Base-by-base conservation (phyloP, 2,888 invertebrate genomes). In the Merodon equestris region DNA sequence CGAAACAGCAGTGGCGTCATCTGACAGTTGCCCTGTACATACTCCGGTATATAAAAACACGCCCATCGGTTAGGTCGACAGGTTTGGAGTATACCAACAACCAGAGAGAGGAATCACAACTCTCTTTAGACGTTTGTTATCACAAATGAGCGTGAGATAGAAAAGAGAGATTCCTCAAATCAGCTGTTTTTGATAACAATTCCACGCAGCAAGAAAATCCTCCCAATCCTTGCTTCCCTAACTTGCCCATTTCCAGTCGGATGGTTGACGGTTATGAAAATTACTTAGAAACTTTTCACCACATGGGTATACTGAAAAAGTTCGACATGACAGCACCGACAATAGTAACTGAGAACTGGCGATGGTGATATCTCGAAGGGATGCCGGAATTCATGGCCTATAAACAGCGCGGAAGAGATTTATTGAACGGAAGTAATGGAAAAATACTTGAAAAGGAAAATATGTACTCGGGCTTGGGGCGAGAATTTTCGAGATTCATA, bases 121-220 rank as follows among this genome's bases (percentile, higher is more conserved):
- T 27, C 27, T 27, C 27, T 27, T 27, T 27, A 4, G 27, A 27
- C 2, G 2, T 12, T 19, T 61, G 60, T 74, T 76, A 76, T 72
- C 71, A 72, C 50, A 45, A 17, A 15, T 27, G 27, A 40, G 12
- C 40, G 40, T 3, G 10, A 40, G n/a, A 40, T 40, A 0, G 14
- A 10, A 58, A 45, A 48, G 54, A 68, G 45, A 53, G 53, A 57
- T 27, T 38, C 27, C 14, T 19, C 40, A 13, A 13, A 58, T 63
- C 77, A 77, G 77, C 77, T 77, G 77, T 50, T 77, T 63, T 54
- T 77, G 77, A 77, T 77, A 77, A 27, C 27, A 7, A 27, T 27
- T 27, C 27, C 27, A 27, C 27, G 27, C 27, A 27, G 27, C 27
- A 27, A 73, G 60, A 63, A 10, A 36, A 19, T 12, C 36, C 18